A percentile compares a stretch with the other conserved stretches of the same genome.
Conservation (phyloP, 2,797 vertebrate genomes). For the Morus bassanus region DNA sequence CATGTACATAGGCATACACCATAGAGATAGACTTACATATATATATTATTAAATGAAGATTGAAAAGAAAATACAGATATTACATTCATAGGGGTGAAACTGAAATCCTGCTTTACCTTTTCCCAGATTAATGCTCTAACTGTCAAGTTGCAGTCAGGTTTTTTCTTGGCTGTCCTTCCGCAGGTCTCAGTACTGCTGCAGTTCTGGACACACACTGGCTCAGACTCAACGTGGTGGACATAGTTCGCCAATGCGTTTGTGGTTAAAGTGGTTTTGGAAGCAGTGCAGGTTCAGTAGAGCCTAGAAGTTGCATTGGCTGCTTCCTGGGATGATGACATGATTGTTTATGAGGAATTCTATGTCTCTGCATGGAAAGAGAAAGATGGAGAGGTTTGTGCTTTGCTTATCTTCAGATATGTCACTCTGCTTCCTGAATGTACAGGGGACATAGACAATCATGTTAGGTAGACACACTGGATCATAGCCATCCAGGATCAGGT, state of each 20-base stretch:
- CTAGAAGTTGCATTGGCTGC: rapidly evolving
- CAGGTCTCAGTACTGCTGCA: not conserved
- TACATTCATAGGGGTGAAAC: not conserved
- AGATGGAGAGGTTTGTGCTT: not conserved
- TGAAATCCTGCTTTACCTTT: not conserved
- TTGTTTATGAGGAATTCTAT: not conserved
- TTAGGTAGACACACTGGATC: not conserved
- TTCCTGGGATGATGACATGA: not conserved
- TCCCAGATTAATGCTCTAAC: not conserved
- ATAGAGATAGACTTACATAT: not conserved
- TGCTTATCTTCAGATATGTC: not conserved
- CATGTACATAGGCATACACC: no score
- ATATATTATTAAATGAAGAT: not conserved
- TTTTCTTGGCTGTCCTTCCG: not conserved
- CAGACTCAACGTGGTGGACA: rapidly evolving
- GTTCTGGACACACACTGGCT: not conserved
- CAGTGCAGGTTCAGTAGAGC: not conserved
- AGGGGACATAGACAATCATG: no score
- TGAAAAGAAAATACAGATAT: not conserved
- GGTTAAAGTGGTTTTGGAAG: not conserved
- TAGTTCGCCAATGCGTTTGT: not conserved
- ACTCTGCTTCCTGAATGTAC: not conserved
- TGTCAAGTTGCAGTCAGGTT: not conserved
- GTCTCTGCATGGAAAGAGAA: not conserved
- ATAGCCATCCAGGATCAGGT: rapidly evolving